A percentile compares a stretch with the other conserved stretches of the same genome.
phyloP scores from a whole-genome alignment of 2,113 vertebrate genomes.

The Chunga burmeisteri region DNA sequence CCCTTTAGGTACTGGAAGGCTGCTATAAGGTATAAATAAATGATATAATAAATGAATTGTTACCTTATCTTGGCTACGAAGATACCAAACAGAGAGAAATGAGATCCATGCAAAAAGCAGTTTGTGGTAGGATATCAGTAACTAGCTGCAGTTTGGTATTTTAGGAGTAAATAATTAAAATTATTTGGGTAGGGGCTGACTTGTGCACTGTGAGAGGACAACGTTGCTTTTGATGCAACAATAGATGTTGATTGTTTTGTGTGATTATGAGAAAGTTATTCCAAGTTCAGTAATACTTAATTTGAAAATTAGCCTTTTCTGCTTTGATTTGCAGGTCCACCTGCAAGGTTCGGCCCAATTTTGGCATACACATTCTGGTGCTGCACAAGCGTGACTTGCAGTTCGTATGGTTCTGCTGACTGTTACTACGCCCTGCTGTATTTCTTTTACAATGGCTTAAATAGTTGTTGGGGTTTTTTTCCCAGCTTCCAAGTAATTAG shows the following conservation, averaged over 20 bases:
- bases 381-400: not conserved
- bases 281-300: not conserved
- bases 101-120: not conserved
- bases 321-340: not conserved
- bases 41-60: not conserved
- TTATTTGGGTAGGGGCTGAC: not conserved
- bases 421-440: not conserved
- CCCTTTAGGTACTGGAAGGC: no score
- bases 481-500: not conserved
- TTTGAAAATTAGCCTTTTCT: not conserved
- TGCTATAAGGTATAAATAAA: no score
- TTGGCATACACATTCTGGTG: not conserved
- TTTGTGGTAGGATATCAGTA: not conserved
- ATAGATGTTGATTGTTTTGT: not conserved
- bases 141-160: not conserved
- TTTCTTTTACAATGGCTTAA: not conserved
- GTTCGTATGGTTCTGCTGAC: not conserved
- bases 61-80: not conserved
- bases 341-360: not conserved
- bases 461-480: not conserved
- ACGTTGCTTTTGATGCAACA: not conserved
- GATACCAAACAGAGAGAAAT: not conserved
- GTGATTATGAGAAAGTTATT: not conserved
- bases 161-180: not conserved
- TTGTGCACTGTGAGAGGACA: accelerated